Conservation (phyloP, 2,888 invertebrate species). For the Melanargia galathea region DNA sequence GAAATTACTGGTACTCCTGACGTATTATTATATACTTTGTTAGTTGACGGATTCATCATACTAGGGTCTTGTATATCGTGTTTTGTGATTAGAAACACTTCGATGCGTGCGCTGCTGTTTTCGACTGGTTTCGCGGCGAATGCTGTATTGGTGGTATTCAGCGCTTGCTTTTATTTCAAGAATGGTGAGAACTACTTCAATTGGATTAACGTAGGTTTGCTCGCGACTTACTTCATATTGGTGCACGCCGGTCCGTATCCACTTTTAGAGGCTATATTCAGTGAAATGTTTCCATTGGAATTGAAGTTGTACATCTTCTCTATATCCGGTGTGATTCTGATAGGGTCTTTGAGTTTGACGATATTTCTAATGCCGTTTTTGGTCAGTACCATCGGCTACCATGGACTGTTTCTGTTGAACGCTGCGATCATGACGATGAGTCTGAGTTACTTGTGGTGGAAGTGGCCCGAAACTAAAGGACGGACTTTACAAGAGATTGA, state of each 20-base stretch:
- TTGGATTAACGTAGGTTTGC: slow-evolving; percentile 23
- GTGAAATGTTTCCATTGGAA: slow-evolving; percentile 32
- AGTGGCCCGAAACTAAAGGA: slow-evolving; percentile 26
- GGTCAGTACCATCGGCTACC: background rate
- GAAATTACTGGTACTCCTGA: slow-evolving; percentile 22
- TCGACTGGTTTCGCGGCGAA: slow-evolving; percentile 18
- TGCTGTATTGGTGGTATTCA: slow-evolving; percentile 7
- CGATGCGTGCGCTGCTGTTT: slow-evolving; percentile 24
- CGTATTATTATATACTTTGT: slow-evolving; percentile 15
- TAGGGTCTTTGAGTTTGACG: background rate
- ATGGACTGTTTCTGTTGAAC: slow-evolving; percentile 15
- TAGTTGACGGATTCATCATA: slow-evolving; percentile 19
- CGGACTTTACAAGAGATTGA: slow-evolving; percentile 44
- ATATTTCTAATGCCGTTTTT: slow-evolving; percentile 21
- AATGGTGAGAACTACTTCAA: background rate
- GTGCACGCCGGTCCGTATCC: slow-evolving; percentile 24
- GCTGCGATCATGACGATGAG: slow-evolving; percentile 17
- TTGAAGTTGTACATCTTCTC: slow-evolving; percentile 22
- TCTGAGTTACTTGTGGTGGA: slow-evolving; percentile 5
- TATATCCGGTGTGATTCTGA: slow-evolving; percentile 11
- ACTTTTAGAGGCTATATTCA: slow-evolving; percentile 19
- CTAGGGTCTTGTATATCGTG: slow-evolving; percentile 22
- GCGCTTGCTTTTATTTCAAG: slow-evolving; percentile 21
- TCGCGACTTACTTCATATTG: slow-evolving; percentile 18
- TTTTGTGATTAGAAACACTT: slow-evolving; percentile 12